Evolutionary conservation across 2,113 vertebrate species (phyloP), one percentile per base, ranked within the genome.

Genomic region (Piliocolobus tephrosceles): DNA sequence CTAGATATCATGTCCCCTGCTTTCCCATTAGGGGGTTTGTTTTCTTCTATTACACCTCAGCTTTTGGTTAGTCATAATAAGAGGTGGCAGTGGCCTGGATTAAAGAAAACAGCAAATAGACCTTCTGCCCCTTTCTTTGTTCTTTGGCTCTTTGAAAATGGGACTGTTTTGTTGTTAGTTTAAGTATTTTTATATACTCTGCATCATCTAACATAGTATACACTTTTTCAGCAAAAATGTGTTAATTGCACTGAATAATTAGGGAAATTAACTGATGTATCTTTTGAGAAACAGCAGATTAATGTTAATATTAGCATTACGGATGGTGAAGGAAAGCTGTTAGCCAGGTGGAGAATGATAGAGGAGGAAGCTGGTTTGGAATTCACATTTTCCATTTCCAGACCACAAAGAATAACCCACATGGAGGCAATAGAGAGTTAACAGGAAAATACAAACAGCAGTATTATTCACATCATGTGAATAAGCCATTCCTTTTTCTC

Each of bases 31-130:
- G 83, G 45, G 64, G 79, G 43, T 58, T 68, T 68, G 43, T 35
- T 58, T 83, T 91, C 94, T 61, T 82, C 80, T 93, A 55, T 61
- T 94, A 88, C 50, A 93, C 68, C 83, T 92, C 70, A 93, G 78
- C 64, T 92, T 96, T 88, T 95, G 45, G 95, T 97, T 96, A 94
- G 88, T 96, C 52, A 84, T 88, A 97, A 95, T 87, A 92, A 94
- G 76, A 92, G 87, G 75, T 61, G 87, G 20, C 47, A 76, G 10
- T 58, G 55, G 72, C 79, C 92, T 84, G 43, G 25, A 97, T 94
- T 90, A 94, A 90, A 85, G 70, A 93, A 75, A 95, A 80, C 17
- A 94, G 52, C 50, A 91, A 80, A 91, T 75, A 93, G 84, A 45
- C 13, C 70, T 66, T 0, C 45, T 75, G 30, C 23, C 12, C 45